Base-by-base conservation (phyloP, 2,113 vertebrate genomes). In the Sceloporus undulatus region DNA sequence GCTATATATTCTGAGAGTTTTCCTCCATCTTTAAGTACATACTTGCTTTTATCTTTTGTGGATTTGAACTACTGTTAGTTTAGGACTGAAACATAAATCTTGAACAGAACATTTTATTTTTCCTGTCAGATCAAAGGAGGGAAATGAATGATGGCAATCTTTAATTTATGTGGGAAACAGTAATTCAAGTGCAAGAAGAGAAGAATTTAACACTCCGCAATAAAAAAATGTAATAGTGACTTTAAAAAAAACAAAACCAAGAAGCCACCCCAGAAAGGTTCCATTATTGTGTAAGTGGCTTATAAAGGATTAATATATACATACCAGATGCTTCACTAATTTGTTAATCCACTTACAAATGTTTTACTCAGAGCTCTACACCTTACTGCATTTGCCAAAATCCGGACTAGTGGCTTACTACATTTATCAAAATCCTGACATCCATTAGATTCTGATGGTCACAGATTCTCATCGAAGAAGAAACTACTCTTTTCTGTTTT, bases 221-320 rank as follows among this genome's bases (percentile, higher is more conserved):
- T 75, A 71, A 73, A 77, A 34, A 54, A 65, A 77, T 59, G 19
- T 27, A 73, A 56, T 56, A 56, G 40, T 74, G 6, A 34, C 56
- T 52, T 18, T 9, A 38, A 73, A 62, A 62, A 62, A 59, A 62
- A 48, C 42, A 48, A 84, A 71, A 11, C 54, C 71, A 76, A 40
- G 54, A 34, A 85, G 73, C 73, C 34, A 34, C 42, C 27, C 21
- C 75, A 52, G 71, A 75, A 75, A 34, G n/a, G 29, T 74, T 84
- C 29, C 48, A 85, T 13, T 75, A 75, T 75, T 85, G 54, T 62
- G 40, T 42, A 65, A 73, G 52, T 34, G 27, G 82, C 48, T 84
- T 84, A 74, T 84, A 74, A 84, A 29, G 52, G 73, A 85, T 85
- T 75, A 62, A 85, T 62, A 75, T 85, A 59, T 62, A 38, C 16